These are phyloP conservation scores for Onychorhynchus coronatus DNA, from an alignment of 2,113 vertebrate genomes.

Conservation along the genomic window DNA sequence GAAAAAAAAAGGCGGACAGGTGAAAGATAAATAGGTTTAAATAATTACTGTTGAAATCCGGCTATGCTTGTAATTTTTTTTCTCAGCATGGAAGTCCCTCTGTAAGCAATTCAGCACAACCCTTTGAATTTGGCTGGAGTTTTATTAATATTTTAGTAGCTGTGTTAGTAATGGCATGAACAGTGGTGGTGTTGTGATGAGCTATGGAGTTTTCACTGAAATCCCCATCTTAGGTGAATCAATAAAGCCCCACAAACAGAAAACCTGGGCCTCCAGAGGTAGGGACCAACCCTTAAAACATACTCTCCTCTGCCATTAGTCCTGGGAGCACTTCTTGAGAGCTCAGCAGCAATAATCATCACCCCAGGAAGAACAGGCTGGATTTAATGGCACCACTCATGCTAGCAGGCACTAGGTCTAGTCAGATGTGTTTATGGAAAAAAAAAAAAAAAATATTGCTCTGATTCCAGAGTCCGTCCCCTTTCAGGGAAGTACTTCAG, in stretches of 20 bases:
- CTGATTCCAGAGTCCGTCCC: neutral
- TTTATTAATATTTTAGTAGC: constrained; percentile 57
- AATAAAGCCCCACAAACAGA: neutral
- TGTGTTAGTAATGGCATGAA: neutral
- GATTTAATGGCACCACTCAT: neutral
- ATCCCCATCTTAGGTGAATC: neutral
- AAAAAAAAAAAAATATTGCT: neutral
- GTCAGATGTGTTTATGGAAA: neutral
- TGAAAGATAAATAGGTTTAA: constrained; percentile 49
- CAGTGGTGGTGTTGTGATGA: neutral
- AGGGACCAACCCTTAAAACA: neutral
- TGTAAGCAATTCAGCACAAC: constrained; percentile 18
- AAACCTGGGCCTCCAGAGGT: neutral
- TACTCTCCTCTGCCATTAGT: neutral
- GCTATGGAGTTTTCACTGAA: constrained; percentile 6
- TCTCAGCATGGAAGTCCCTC: constrained; percentile 54
- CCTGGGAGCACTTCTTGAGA: neutral
- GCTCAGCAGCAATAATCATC: neutral
- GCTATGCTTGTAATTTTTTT: constrained; percentile 50
- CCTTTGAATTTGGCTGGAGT: neutral
- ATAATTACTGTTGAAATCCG: constrained; percentile 32
- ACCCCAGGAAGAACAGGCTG: neutral
- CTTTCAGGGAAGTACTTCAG: neutral
- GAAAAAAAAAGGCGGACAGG: neutral
- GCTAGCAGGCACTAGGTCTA: neutral